Base-by-base conservation (phyloP, 30 jellyfish, hydroid and myxozoan species). In the Calvadosia cruxmelitensis region DNA sequence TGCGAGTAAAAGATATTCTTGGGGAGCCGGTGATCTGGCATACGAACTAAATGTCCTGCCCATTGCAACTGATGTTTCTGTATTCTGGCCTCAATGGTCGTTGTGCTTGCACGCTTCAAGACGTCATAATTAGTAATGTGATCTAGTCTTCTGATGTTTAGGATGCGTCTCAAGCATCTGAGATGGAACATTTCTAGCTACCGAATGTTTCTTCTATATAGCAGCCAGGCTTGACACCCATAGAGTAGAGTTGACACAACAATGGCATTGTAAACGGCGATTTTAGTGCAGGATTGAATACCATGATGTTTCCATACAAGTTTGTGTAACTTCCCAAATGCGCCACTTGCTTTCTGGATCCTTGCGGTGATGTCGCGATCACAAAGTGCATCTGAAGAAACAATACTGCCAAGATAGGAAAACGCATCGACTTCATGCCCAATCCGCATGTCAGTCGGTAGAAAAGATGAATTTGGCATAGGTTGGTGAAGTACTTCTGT, bases 11-110 rank as follows among this genome's bases (percentile, higher is more conserved):
- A 7, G n/a, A 57, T 27, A 10, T 57, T n/a, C 69, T 57, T 57
- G n/a, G 69, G 69, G 13, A 57, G 69, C 69, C 12, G 69, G 69
- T 57, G 69, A 32, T 57, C 69, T 57, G 69, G 69, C 69, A 57
- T 57, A 32, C 69, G 28, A 57, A 25, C 27, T 57, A 57, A 10
- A 57, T 57, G 28, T 10, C 69, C 69, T 57, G 28, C 28, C 69
- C 69, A 57, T 27, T 25, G 69, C n/a, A 57, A 32, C 12, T 57
- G 69, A 10, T 27, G 27, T 25, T 25, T 27, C 69, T 16, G n/a
- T 5, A 57, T 27, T 27, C n/a, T 57, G 69, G 69, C 27, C 13
- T 16, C n/a, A 32, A 5, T 57, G 28, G 33, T 57, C 13, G 69
- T 27, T 32, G 27, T 27, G 69, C 69, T 5, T 10, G 69, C 69